Evolutionary conservation across 2,888 invertebrate species (phyloP), one percentile per base, ranked within the genome.

Genomic region (Leptopilina syphax): DNA sequence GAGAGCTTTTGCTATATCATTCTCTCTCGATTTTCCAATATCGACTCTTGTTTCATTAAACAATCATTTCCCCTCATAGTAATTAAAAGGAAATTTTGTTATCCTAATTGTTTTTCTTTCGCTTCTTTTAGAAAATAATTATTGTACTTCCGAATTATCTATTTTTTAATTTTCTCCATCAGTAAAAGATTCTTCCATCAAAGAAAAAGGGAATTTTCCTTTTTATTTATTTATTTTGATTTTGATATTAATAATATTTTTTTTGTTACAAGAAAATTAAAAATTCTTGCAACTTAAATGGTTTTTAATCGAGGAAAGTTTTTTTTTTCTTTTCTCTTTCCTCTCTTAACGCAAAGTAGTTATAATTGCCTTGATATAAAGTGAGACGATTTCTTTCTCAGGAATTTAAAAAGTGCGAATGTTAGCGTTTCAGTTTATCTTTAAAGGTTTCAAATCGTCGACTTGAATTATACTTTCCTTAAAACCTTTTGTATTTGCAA

Each of bases 401-500:
- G 24, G 68, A 50, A 50, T 68, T 10, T 12, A 24, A 24, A 68
- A 68, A 68, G 24, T 68, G 68, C 68, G 8, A 24, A 47, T 68
- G 18, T 47, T n/a, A 50, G 68, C 68, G 27, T 68, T 50, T 68
- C 47, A 68, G 68, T 9, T 18, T 47, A 50, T 47, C 50, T 68
- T 68, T 24, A 50, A 68, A 68, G 68, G 68, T 50, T 68, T 68
- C 68, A 47, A 68, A 50, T 50, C 50, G 50, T n/a, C 10, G 44
- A 24, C 50, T 68, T 47, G 47, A 34, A 68, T 68, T 68, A 50
- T 50, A 34, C 34, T 34, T 47, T 12, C 24, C 24, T 68, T 50
- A 68, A 68, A 68, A 10, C 68, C 68, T 68, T 18, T 44, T 50
- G 34, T 34, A 68, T 44, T 44, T 44, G 44, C 44, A 44, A 44